Percentiles rank a stretch among this genome's conserved stretches.
Evolutionary conservation across 2,888 invertebrate species (phyloP).

Genomic region (Pollenia labialis): DNA sequence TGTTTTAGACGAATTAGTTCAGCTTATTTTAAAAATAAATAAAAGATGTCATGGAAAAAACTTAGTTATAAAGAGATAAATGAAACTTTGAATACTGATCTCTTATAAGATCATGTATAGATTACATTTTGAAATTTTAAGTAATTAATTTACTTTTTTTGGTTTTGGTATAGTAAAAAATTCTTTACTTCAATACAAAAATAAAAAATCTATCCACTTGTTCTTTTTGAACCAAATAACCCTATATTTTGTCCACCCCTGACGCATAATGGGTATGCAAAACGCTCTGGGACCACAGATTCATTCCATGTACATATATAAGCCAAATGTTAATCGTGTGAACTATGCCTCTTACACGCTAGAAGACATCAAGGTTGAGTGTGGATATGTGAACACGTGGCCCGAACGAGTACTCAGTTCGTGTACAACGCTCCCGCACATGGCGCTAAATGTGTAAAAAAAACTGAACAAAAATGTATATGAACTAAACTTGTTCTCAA

Average conservation of each 20-base stretch:
- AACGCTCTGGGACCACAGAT: constrained; percentile 13
- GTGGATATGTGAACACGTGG: background rate
- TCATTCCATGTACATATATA: constrained; percentile 20
- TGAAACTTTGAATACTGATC: too few species aligned
- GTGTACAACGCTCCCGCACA: constrained; percentile 28
- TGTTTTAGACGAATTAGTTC: too few species aligned
- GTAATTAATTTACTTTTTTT: too few species aligned
- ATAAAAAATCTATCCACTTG: constrained; percentile 15
- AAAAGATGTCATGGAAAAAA: too few species aligned
- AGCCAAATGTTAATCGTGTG: background rate
- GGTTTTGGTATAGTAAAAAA: background rate
- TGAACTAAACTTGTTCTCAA: too few species aligned
- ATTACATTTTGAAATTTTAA: too few species aligned
- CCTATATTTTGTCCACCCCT: too few species aligned
- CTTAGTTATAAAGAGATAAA: too few species aligned
- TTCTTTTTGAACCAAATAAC: background rate
- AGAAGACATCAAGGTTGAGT: constrained; percentile 20
- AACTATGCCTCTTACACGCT: constrained; percentile 19
- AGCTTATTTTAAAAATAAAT: too few species aligned
- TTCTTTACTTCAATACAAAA: constrained; percentile 28
- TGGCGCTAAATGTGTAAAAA: constrained; percentile 29
- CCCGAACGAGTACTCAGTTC: constrained; percentile 34
- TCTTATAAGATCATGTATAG: too few species aligned
- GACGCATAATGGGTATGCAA: background rate
- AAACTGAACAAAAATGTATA: too few species aligned